phyloP scores from a whole-genome alignment of 2,797 vertebrate species.

The Margarornis squamiger region DNA sequence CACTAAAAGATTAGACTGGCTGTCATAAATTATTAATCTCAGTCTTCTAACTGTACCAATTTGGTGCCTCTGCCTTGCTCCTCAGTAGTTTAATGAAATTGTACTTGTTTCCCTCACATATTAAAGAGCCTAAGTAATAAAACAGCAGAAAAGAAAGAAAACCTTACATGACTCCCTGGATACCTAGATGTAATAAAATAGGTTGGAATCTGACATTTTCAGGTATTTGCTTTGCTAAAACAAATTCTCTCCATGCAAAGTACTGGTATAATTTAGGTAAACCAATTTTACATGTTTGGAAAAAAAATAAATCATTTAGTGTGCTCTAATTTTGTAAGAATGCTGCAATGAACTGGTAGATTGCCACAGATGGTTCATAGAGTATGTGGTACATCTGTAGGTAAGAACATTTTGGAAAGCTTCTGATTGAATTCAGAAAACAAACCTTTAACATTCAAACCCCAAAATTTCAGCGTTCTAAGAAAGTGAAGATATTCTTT shows the following conservation, averaged over 20 bases:
- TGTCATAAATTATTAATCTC: background rate
- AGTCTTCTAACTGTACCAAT: background rate
- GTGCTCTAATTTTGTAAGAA: background rate
- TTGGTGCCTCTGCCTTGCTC: background rate
- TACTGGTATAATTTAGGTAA: background rate
- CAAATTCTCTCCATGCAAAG: background rate
- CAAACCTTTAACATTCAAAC: background rate
- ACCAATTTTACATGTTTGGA: background rate
- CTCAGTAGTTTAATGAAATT: background rate
- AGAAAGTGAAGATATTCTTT: background rate
- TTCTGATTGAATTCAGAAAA: background rate
- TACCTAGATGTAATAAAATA: background rate
- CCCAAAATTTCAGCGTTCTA: background rate
- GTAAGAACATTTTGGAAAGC: background rate
- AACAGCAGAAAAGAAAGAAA: background rate
- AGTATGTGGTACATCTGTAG: rapidly evolving
- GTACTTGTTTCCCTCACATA: background rate
- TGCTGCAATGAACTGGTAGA: background rate
- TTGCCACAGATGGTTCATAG: background rate
- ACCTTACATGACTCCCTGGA: background rate
- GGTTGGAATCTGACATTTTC: background rate
- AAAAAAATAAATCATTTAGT: rapidly evolving
- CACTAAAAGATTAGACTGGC: background rate
- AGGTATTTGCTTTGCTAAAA: background rate
- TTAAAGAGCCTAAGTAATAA: background rate